These are phyloP conservation scores for Amblyopsis rosae DNA, from an alignment of 2,113 vertebrate species.

Conservation along the genomic window DNA sequence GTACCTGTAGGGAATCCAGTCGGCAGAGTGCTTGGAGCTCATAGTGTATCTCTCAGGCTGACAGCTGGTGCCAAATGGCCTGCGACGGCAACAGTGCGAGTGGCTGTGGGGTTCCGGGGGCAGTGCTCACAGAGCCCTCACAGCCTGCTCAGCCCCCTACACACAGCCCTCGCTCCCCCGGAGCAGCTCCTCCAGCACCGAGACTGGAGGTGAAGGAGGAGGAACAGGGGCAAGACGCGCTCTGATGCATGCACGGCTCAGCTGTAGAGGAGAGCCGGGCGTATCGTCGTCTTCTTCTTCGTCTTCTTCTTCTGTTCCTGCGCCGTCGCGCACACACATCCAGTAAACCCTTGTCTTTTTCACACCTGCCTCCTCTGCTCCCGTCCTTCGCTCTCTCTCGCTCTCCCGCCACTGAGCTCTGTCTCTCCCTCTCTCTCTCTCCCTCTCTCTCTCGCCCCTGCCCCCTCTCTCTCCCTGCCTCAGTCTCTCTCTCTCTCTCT, in stretches of 20 bases:
- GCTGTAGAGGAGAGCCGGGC: slow-evolving; percentile 39
- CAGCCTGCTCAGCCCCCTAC: slow-evolving; percentile 75
- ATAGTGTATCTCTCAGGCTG: slow-evolving; percentile 77
- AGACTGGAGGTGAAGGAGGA: slow-evolving; percentile 45
- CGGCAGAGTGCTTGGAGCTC: slow-evolving; percentile 93
- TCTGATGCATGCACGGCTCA: slow-evolving; percentile 49
- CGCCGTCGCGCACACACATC: slow-evolving; percentile 44
- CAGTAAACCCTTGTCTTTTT: slow-evolving; percentile 60
- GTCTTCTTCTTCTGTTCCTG: slow-evolving; percentile 1
- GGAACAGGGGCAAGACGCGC: slow-evolving; percentile 28
- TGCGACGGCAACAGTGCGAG: slow-evolving; percentile 61
- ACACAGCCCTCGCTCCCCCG: slow-evolving; percentile 42
- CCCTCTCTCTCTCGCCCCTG: slow-evolving; percentile 16
- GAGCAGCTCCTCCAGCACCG: slow-evolving; percentile 11
- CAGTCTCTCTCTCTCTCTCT: slow-evolving; percentile 10
- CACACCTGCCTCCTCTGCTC: slow-evolving; percentile 50
- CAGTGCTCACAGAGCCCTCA: slow-evolving; percentile 70
- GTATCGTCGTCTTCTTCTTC: background rate
- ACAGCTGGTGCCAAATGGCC: slow-evolving; percentile 56
- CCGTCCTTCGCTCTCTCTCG: slow-evolving; percentile 51
- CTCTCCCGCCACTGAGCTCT: slow-evolving; percentile 69
- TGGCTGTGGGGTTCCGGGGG: slow-evolving; percentile 55
- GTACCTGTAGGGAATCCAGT: slow-evolving; percentile 99
- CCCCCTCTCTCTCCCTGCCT: slow-evolving; percentile 3
- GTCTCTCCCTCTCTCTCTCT: slow-evolving; percentile 68